phyloP scores from a whole-genome alignment of 2,113 vertebrate genomes.

The Zosterops borbonicus region DNA sequence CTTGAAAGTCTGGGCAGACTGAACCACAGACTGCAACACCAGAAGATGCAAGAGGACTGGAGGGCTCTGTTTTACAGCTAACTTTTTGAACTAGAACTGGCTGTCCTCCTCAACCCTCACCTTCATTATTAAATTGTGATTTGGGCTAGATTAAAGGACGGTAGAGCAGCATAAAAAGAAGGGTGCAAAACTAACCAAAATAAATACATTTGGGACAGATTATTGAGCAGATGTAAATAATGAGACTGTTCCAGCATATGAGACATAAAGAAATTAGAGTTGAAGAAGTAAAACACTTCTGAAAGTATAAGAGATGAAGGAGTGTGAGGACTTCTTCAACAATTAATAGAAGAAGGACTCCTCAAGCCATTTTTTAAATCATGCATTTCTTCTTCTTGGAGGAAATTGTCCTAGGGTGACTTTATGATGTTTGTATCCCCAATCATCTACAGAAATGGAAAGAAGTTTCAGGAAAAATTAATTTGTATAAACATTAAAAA shows the following conservation, averaged over 20 bases:
- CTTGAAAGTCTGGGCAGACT: background rate
- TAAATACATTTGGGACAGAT: slow-evolving; percentile 10
- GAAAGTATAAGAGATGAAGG: background rate
- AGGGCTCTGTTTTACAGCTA: background rate
- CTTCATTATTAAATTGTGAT: slow-evolving; percentile 32
- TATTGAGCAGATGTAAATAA: background rate
- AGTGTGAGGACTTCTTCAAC: background rate
- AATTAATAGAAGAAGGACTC: background rate
- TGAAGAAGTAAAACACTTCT: background rate
- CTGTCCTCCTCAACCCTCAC: background rate
- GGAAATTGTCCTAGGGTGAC: background rate
- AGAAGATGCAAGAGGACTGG: background rate
- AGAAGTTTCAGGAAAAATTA: background rate
- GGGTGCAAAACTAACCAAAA: slow-evolving; percentile 30
- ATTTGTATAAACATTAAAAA: background rate
- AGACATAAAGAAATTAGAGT: background rate
- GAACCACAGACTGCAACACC: background rate
- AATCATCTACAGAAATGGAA: background rate
- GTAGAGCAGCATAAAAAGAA: slow-evolving; percentile 14
- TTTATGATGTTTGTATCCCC: too few species aligned
- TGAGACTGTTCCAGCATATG: background rate
- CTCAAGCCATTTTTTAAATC: background rate
- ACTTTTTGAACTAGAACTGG: background rate
- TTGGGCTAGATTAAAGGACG: slow-evolving; percentile 43
- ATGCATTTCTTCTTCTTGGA: background rate